Base-by-base conservation (phyloP, 1,140 invertebrate genomes). In the Eueides isabella region DNA sequence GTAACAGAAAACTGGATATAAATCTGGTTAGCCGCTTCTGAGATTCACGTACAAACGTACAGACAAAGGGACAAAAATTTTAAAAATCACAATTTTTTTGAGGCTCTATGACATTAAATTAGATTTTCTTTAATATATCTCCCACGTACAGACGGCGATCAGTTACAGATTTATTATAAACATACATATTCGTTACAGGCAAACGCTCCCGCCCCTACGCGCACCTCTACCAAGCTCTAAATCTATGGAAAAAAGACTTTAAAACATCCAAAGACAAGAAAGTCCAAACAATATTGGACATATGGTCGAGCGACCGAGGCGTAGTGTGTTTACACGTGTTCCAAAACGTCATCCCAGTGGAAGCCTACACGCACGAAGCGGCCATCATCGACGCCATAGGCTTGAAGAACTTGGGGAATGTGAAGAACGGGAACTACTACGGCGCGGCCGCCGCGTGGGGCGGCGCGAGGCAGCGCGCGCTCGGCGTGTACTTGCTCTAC, bases 291-390 rank as follows among this genome's bases (percentile, higher is more conserved):
- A 99, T 99, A 71, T 82, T 98, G 11, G 95, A 97, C 74, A 97
- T 99, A 62, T 99, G 98, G 98, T 94, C 95, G 5, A 93, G 94
- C 76, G 95, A 95, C 29, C 89, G 95, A 16, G 98, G 98, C 12
- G 98, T 99, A 0, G 95, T 99, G 3, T 98, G 98, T 72, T 91
- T 99, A 1, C 97, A 98, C 79, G 94, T 98, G 61, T 99, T 98
- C 88, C 97, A 98, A 82, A 98, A 98, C 91, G 96, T 97, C 1
- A 97, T 98, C 72, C 96, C 97, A 0, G 97, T 96, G 0, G 98
- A 99, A 92, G 98, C 98, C 2, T 98, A 97, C 80, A 98, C 97
- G 0, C 94, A 98, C 73, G 98, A 99, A 92, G 98, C 98, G 1
- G 95, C 96, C 26, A 99, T 99, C 95, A 98, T 99, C 23, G 97